Evolutionary conservation across 2,113 vertebrate genomes (phyloP), one percentile per base, ranked within the genome.

Genomic region (Microtus montanus): DNA sequence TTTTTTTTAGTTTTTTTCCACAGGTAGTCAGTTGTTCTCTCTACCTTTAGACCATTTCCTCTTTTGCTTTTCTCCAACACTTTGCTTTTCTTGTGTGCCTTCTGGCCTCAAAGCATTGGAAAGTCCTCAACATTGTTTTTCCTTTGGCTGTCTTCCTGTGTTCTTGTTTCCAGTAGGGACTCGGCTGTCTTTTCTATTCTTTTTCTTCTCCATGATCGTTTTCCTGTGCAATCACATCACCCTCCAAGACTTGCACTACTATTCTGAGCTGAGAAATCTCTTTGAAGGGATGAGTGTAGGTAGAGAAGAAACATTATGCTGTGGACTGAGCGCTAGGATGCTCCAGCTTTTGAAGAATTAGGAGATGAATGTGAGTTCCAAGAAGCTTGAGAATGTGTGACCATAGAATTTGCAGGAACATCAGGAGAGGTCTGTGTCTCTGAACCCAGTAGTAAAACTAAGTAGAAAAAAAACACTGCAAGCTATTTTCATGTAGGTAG

Each of bases 1-100:
- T 15, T 54, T 54, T 54, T 58, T 19, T 58, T 19, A 58, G 54
- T 58, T 58, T 63, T 63, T 38, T 83, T 22, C 5, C 4, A 47
- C 9, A 20, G 22, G 2, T 14, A 24, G 2, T 24, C 52, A 20
- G 1, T 41, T 5, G 0, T 52, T 41, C 4, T 26, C 49, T 66
- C 13, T 28, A 24, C 7, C 14, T 87, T 52, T 71, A 41, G 14
- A n/a, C 0, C 30, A 26, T 4, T 87, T 20, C 1, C 58, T 24
- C 7, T 28, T 82, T 86, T 58, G 4, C 28, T 54, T 68, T 91
- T 52, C 44, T 64, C 84, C 9, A 4, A 38, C 12, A 17, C 35
- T 73, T 78, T 28, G 4, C 30, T 33, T 84, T 84, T 84, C 26
- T 49, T 75, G 83, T 52, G 33, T 52, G 3, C 80, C 33, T 70